These are phyloP conservation scores for Coreoperca whiteheadi DNA, from an alignment of 2,113 vertebrate genomes.

Conservation along the genomic window DNA sequence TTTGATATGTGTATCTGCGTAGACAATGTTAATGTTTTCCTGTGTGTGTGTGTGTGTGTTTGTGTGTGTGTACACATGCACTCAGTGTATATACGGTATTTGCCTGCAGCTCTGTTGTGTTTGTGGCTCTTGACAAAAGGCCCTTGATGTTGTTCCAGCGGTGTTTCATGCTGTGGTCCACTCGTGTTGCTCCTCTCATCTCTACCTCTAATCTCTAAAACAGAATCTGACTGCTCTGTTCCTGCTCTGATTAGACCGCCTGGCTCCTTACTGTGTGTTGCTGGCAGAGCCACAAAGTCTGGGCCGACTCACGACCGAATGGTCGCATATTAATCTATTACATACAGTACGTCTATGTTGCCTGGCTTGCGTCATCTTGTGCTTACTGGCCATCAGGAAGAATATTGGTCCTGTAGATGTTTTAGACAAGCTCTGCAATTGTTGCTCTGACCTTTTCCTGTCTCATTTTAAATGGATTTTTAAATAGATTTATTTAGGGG, in stretches of 20 bases:
- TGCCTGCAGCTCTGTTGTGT: conserved; percentile 35
- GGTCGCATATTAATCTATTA: conserved; percentile 19
- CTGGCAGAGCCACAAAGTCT: conserved; percentile 58
- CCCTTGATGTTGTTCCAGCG: conserved; percentile 64
- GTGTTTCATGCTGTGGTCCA: conserved; percentile 28
- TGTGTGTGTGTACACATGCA: background rate
- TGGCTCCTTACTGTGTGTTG: conserved; percentile 34
- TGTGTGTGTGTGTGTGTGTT: too few species aligned
- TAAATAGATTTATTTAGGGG: background rate
- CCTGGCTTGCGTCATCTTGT: conserved; percentile 36
- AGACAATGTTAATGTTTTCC: too few species aligned
- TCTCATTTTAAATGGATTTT: conserved; percentile 5
- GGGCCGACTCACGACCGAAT: background rate
- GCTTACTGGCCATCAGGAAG: conserved; percentile 4
- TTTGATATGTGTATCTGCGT: too few species aligned
- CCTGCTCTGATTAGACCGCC: conserved; percentile 41
- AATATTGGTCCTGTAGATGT: background rate
- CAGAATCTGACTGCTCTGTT: conserved; percentile 49
- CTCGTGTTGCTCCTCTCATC: conserved; percentile 48
- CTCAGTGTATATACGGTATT: background rate
- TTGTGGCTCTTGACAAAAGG: conserved; percentile 41
- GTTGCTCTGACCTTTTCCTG: background rate
- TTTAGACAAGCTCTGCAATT: background rate
- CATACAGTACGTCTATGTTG: background rate
- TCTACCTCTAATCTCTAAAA: conserved; percentile 63